Base-by-base conservation (phyloP, 1,140 invertebrate species). In the Branchinecta lindahli region DNA sequence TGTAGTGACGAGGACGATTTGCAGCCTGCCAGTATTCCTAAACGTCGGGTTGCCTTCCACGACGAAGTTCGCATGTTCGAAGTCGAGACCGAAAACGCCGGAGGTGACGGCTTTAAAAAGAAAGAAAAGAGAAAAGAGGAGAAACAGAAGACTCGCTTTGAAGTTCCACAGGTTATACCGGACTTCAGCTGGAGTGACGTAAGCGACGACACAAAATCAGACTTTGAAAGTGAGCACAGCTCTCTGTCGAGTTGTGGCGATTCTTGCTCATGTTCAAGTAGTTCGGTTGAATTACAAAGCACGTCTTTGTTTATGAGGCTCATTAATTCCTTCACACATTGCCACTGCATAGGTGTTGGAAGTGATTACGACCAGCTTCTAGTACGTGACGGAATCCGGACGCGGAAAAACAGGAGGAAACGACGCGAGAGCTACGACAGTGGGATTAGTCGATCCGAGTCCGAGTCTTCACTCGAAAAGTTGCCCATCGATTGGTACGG, bases 51-150 rank as follows among this genome's bases (percentile, higher is more conserved):
- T 45, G 45, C 46, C 8, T 69, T 69, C 46, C 45, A 45, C 33
- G 68, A 69, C 20, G 15, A 69, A 15, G 46, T 69, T 18, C 8
- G 45, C 15, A 15, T 69, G 46, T 45, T 69, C 8, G 68, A 69
- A 69, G 52, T 69, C 33, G 68, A 69, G 20, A 69, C 68, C 15
- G 68, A 69, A 18, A 33, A 69, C 44, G 46, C 10, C 45, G 21
- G 45, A 45, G 68, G 68, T 46, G 46, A 69, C 68, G 68, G 68
- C 0, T 69, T 69, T 69, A 45, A 47, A 45, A 61, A 61, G 52
- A 61, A 61, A 20, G 52, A 61, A 20, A 61, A 15, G 52, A 61
- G 18, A 61, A 61, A 61, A 61, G 52, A 15, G 18, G 52, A 61
- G 6, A 33, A 33, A 5, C 33, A 3, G 33, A 33, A 33, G 33